Percentiles rank a stretch among this genome's conserved stretches.
Evolutionary conservation across 2,113 vertebrate species (phyloP).

Genomic region (Zootoca vivipara): DNA sequence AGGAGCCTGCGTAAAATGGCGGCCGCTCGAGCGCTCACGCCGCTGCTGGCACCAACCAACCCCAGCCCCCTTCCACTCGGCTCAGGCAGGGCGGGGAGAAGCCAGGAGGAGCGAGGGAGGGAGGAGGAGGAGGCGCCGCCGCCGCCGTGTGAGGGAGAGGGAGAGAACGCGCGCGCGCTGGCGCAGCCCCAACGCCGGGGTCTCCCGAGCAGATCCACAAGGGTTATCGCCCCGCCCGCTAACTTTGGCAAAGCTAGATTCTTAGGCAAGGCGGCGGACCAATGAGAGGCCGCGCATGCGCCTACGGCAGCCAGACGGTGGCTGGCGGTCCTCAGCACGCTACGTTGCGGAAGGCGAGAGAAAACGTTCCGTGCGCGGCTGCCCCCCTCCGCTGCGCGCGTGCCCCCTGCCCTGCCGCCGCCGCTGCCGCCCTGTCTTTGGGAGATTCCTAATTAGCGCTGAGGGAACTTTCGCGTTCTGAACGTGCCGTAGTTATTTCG

Average conservation of each 20-base stretch:
- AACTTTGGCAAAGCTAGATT: background rate
- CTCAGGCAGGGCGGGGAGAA: conserved; percentile 14
- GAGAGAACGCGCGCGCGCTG: conserved; percentile 39
- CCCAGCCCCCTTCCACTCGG: conserved; percentile 76
- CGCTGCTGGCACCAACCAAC: conserved; percentile 77
- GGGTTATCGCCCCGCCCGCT: conserved; percentile 61
- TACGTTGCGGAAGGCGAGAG: background rate
- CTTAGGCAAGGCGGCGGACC: background rate
- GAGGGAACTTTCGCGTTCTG: background rate
- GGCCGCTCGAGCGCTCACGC: conserved; percentile 83
- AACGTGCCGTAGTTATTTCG: too few relatives aligned
- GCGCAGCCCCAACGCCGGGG: conserved; percentile 72
- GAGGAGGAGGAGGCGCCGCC: conserved; percentile 14
- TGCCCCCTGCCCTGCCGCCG: too few relatives aligned
- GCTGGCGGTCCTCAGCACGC: background rate
- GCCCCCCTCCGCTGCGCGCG: background rate
- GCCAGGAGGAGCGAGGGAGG: background rate
- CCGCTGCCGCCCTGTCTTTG: too few relatives aligned
- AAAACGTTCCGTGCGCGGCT: conserved; percentile 1
- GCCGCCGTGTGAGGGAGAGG: too few relatives aligned
- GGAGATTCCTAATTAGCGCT: background rate
- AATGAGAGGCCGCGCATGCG: conserved; percentile 48
- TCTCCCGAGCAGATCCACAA: conserved; percentile 81
- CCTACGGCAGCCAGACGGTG: too few relatives aligned
- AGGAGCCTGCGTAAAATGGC: conserved; percentile 93